Percentiles rank a stretch among this genome's conserved stretches.
These are phyloP conservation scores for Campylorhamphus procurvoides DNA, from an alignment of 2,113 vertebrate species.

Conservation along the genomic window DNA sequence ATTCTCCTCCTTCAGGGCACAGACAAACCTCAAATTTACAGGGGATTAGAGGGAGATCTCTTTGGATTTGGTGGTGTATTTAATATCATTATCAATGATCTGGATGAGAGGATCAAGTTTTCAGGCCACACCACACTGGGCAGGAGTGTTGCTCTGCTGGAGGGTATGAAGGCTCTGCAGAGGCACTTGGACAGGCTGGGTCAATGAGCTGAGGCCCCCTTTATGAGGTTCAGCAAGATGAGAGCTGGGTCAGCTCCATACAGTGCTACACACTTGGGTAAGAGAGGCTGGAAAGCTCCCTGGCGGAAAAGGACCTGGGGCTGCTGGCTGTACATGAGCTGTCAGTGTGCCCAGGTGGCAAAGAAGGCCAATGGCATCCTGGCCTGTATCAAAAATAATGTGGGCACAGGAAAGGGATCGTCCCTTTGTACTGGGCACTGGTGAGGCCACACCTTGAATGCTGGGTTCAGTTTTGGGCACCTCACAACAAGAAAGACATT, in stretches of 20 bases:
- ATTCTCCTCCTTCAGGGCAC: slow-evolving; percentile 33
- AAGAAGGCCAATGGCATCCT: not conserved
- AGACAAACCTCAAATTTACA: not conserved
- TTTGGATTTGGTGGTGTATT: not conserved
- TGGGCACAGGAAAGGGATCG: not conserved
- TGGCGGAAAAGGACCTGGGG: not conserved
- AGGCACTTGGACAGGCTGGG: not conserved
- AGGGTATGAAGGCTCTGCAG: not conserved
- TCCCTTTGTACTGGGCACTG: not conserved
- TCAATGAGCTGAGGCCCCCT: not conserved
- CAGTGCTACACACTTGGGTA: not conserved
- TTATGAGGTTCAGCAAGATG: not conserved
- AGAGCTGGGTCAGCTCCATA: not conserved
- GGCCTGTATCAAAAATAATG: not conserved
- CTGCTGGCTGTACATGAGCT: not conserved
- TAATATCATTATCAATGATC: not conserved
- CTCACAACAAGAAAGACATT: not conserved
- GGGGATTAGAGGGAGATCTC: not conserved
- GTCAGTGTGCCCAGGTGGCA: not conserved
- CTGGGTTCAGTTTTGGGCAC: not conserved
- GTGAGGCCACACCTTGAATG: not conserved
- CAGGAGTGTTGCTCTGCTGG: not conserved
- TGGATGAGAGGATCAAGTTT: not conserved
- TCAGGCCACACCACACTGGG: not conserved
- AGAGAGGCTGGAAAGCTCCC: not conserved